Percentiles rank a stretch among this genome's conserved stretches.
phyloP scores from a whole-genome alignment of 35 echinoderm and acorn worm species.

The Stichopus chloronotus region DNA sequence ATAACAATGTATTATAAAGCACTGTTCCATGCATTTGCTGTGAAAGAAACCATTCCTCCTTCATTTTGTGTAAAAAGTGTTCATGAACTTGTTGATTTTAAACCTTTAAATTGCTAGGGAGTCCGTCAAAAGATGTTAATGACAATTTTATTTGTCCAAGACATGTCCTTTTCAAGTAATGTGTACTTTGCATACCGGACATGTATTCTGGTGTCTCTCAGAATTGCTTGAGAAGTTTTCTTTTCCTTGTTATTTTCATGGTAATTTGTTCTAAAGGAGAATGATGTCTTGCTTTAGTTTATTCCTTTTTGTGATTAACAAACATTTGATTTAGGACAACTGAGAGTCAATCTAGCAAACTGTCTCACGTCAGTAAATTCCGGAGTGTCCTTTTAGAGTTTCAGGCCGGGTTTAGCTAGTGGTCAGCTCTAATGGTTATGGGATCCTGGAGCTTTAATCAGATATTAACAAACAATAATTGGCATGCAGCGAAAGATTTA shows the following conservation, averaged over 20 bases:
- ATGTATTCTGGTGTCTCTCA: not conserved
- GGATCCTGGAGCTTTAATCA: not conserved
- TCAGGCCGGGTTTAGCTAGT: not conserved
- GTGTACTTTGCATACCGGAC: not conserved
- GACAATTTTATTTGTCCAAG: constrained; percentile 42
- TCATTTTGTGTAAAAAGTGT: not conserved
- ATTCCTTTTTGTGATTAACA: not conserved
- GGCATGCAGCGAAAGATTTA: not conserved
- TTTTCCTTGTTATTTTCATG: not conserved
- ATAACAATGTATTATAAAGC: constrained; percentile 39
- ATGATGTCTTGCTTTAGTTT: not conserved
- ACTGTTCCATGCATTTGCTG: constrained; percentile 52
- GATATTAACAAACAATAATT: constrained; percentile 1
- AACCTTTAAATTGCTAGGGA: constrained; percentile 37
- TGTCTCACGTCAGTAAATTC: too few relatives aligned
- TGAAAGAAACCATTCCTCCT: constrained; percentile 14
- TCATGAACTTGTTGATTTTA: constrained; percentile 53
- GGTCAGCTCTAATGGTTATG: not conserved
- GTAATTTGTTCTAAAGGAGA: not conserved
- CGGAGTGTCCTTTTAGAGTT: too few relatives aligned
- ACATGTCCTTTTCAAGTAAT: constrained; percentile 58
- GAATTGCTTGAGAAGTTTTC: not conserved
- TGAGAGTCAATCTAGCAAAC: not conserved
- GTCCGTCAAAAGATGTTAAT: not conserved
- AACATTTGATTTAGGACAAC: not conserved